Evolutionary conservation across 2,888 invertebrate species (phyloP), one percentile per base, ranked within the genome.

Genomic region (Hydrotaea diabolus): DNA sequence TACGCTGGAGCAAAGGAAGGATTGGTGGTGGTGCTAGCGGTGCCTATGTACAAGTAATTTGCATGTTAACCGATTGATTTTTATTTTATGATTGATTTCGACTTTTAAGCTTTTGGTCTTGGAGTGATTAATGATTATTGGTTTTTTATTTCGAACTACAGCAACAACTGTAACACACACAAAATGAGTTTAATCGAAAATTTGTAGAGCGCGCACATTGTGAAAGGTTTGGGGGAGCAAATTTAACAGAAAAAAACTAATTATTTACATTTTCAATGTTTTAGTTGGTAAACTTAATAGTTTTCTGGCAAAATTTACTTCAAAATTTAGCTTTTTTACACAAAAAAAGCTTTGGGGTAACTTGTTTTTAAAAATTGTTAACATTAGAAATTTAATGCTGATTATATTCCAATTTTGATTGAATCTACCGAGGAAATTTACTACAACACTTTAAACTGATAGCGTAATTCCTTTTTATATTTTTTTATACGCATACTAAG

Each of bases 71-170:
- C 55, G 55, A 55, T 55, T 21, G 55, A 55, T 11, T 55, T 55
- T 55, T 55, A 21, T 55, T 53, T 53, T 39, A 39, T 21, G 55
- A 55, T 55, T 55, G 55, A 21, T 55, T 53, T 53, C 7, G 53
- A 17, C n/a, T n/a, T 55, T 55, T n/a, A 11, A 21, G n/a, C 11
- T 19, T 17, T 53, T 53, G 53, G 53, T n/a, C 17, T 55, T 17
- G 17, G 21, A 19, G 21, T 55, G 55, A 55, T 55, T 55, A 55
- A 55, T 55, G 55, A 55, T 55, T 55, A n/a, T 17, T 55, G 19
- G 19, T 21, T 55, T 53, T 21, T n/a, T 15, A 17, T 53, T 4
- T 5, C 53, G 2, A 3, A 5, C n/a, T 21, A n/a, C n/a, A 53
- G 5, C 2, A 53, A 8, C 36, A 36, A 36, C 36, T 39, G 13